phyloP scores from a whole-genome alignment of 2,888 invertebrate species.

The Idaea aversata region DNA sequence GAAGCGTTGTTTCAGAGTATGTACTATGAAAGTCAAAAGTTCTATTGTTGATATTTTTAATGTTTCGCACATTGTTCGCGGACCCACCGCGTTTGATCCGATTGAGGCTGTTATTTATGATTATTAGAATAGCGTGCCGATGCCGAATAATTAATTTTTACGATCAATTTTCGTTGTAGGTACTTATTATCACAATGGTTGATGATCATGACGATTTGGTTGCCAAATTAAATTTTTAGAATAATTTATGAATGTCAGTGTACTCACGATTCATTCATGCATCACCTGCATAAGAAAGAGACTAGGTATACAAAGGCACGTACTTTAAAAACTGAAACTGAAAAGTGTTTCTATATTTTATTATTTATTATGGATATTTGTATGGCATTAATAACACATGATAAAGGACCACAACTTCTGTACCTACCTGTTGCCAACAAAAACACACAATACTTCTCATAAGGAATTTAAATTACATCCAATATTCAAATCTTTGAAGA shows the following conservation, averaged over 20 bases:
- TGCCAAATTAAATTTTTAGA: slow-evolving; percentile 18
- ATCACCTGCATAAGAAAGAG: no score
- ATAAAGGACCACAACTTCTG: not conserved
- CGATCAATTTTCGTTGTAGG: slow-evolving; percentile 66
- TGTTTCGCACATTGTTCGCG: slow-evolving; percentile 78
- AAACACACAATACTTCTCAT: not conserved
- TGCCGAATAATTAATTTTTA: slow-evolving; percentile 75
- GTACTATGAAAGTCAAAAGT: slow-evolving; percentile 78
- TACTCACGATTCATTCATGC: not conserved
- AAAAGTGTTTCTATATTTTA: no score
- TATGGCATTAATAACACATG: no score
- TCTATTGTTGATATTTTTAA: slow-evolving; percentile 80
- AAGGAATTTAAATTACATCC: slow-evolving; percentile 65
- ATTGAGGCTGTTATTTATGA: slow-evolving; percentile 76
- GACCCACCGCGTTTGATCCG: slow-evolving; percentile 77
- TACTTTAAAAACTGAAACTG: no score
- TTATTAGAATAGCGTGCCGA: slow-evolving; percentile 76
- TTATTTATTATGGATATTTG: no score
- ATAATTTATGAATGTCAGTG: slow-evolving; percentile 10
- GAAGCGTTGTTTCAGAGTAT: slow-evolving; percentile 50
- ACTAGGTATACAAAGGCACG: no score
- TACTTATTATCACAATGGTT: slow-evolving; percentile 45
- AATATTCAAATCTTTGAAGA: slow-evolving; percentile 56
- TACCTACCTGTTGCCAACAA: not conserved
- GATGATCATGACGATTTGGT: slow-evolving; percentile 43